Conservation (phyloP, 2,888 invertebrate species). For the Cheilosia vulpina region DNA sequence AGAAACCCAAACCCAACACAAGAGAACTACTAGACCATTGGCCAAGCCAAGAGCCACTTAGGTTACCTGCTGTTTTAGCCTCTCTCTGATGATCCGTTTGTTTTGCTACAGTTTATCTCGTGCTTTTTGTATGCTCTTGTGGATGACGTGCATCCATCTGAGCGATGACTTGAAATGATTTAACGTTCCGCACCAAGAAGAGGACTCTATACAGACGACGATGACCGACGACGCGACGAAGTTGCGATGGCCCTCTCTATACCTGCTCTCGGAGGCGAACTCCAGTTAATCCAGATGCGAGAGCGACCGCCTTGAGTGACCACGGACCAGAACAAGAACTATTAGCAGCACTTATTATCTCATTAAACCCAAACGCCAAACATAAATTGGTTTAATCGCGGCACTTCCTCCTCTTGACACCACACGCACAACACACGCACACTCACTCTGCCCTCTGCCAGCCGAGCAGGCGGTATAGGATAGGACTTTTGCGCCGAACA, state of each 20-base stretch:
- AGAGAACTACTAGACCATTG: conserved; percentile 62
- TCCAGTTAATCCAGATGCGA: conserved; percentile 66
- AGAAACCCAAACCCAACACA: conserved; percentile 29
- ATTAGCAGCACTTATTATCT: conserved; percentile 82
- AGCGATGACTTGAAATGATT: conserved; percentile 63
- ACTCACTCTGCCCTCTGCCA: not conserved
- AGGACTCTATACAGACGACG: conserved; percentile 45
- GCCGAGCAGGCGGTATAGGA: no score
- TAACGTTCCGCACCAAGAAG: conserved; percentile 56
- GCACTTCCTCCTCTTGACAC: conserved; percentile 45
- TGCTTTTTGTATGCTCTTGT: conserved; percentile 26
- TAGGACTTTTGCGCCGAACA: no score
- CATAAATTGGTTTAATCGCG: conserved; percentile 62
- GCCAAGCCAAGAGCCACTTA: conserved; percentile 65
- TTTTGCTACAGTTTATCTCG: conserved; percentile 61
- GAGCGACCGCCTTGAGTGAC: conserved; percentile 36
- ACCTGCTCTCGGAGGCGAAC: conserved; percentile 27
- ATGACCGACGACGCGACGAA: conserved; percentile 23
- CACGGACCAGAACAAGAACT: conserved; percentile 78
- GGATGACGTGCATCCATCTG: conserved; percentile 53
- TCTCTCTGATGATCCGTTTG: conserved; percentile 65
- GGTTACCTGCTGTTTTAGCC: conserved; percentile 61
- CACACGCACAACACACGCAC: conserved; percentile 38
- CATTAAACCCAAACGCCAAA: conserved; percentile 80
- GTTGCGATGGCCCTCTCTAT: conserved; percentile 3